Percentiles rank a stretch among this genome's conserved stretches.
Evolutionary conservation across 2,888 invertebrate species (phyloP).

Genomic region (Synergus umbraculus): DNA sequence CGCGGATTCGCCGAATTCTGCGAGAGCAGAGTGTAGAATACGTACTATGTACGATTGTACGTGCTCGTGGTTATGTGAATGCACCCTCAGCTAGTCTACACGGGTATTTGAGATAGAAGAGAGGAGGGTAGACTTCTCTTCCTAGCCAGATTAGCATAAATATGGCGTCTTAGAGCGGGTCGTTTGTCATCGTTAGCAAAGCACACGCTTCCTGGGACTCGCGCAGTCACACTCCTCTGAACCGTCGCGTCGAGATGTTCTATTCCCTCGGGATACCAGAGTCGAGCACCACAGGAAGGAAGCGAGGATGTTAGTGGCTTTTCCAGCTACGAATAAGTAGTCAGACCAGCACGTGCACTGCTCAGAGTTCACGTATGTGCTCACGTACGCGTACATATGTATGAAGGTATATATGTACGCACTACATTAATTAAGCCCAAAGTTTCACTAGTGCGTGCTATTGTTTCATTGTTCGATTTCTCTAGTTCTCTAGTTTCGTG

Average conservation of each 20-base stretch:
- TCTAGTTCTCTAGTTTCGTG: not conserved
- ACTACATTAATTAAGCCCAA: not conserved
- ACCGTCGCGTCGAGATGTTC: slow-evolving; percentile 67
- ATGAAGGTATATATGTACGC: not conserved
- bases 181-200: slow-evolving; percentile 78
- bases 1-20: slow-evolving; percentile 55
- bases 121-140: slow-evolving; percentile 58
- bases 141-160: slow-evolving; percentile 76
- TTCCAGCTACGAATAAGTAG: slow-evolving; percentile 54
- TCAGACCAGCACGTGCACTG: slow-evolving; percentile 49
- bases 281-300: slow-evolving; percentile 71
- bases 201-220: slow-evolving; percentile 77
- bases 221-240: slow-evolving; percentile 72
- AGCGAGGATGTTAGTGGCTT: slow-evolving; percentile 68
- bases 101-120: slow-evolving; percentile 26
- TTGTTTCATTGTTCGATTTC: slow-evolving; percentile 3
- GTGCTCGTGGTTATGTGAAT: slow-evolving; percentile 52
- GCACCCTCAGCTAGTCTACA: slow-evolving; percentile 43
- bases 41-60: slow-evolving; percentile 31
- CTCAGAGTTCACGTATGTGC: slow-evolving; percentile 54
- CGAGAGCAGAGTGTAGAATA: slow-evolving; percentile 49
- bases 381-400: not conserved
- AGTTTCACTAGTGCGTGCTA: not conserved
- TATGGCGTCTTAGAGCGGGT: slow-evolving; percentile 76
- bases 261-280: slow-evolving; percentile 64